Percentiles rank a stretch among this genome's conserved stretches.
phyloP scores from a whole-genome alignment of 2,113 vertebrate genomes.

The sheep (Ovis aries) region ARS-UI_Ramb_v3.0 NC_056080.1:95251001-95251500 shows the following conservation, averaged over 20 bases:
- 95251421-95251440: background rate
- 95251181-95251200: background rate
- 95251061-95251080: too few relatives aligned
- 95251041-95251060: too few relatives aligned
- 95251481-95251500: background rate
- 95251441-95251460: background rate
- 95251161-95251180: background rate
- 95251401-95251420: background rate
- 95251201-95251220: background rate
- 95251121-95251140: slow-evolving; percentile 2
- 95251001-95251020: too few relatives aligned
- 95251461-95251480: background rate
- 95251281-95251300: background rate
- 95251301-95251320: background rate
- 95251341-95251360: background rate
- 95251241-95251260: background rate
- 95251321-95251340: background rate
- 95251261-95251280: background rate
- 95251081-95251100: too few relatives aligned
- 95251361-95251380: background rate
- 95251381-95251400: background rate
- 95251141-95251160: background rate
- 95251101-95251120: too few relatives aligned
- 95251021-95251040: too few relatives aligned
- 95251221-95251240: background rate